Evolutionary conservation across 2,888 invertebrate species (phyloP), one percentile per base, ranked within the genome.

Genomic region (Lacanobia oleracea): DNA sequence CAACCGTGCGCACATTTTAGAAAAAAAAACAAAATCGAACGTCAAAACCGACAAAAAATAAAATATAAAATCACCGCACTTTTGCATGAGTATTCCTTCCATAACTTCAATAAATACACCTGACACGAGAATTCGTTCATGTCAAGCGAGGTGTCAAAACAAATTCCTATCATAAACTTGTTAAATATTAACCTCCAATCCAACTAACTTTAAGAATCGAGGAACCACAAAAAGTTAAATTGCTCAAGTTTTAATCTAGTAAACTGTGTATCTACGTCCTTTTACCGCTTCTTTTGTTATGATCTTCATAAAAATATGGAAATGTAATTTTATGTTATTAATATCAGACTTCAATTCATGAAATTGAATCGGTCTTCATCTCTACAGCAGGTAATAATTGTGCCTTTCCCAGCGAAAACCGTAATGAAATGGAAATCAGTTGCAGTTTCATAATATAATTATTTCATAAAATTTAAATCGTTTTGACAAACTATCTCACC

Each of bases 151-250:
- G 61, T 75, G 72, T 74, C 78, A 72, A 79, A 86, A 86, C 79
- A 81, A 88, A 85, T 81, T 81, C 66, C 74, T 60, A 43, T 66
- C 78, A 69, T 79, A 83, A 88, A 88, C 84, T 87, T 88, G 85
- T 88, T 86, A 86, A 88, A 87, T 87, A 88, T 89, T 88, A 86
- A 86, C 72, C 79, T 71, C 71, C 79, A 85, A 87, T 27, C 27
- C 27, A 27, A 27, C 85, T 82, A 82, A 88, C 79, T 89, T 85
- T 60, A 81, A 76, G 81, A 90, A 92, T 91, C 84, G 87, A 85
- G 86, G 85, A 81, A 85, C 88, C 89, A 90, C 90, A 93, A 93
- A 93, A 94, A 94, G 94, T 94, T 93, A 93, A 93, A 94, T 94
- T 94, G 94, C 90, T 82, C 83, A 91, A 93, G 93, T 93, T 94